Evolutionary conservation across 1,140 invertebrate species (phyloP).

Genomic region (Cydia fagiglandana): DNA sequence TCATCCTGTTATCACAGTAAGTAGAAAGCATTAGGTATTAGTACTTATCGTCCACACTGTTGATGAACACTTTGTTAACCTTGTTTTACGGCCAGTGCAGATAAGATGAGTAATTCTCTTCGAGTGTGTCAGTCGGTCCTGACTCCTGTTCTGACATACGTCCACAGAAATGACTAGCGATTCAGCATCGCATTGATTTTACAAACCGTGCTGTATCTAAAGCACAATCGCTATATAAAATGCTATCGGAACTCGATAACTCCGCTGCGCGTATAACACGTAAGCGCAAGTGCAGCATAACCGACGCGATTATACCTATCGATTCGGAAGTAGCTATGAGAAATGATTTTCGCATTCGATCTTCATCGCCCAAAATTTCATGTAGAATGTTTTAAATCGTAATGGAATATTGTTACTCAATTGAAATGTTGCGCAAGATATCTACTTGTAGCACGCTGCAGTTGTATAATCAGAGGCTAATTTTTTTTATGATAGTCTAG

Average conservation of each 20-base stretch:
- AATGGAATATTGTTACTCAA: no score
- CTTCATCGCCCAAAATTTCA: background rate
- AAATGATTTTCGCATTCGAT: background rate
- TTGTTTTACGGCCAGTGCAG: no score
- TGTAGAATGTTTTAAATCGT: background rate
- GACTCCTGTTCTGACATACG: no score
- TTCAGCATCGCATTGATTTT: no score
- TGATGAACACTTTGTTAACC: no score
- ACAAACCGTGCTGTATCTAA: background rate
- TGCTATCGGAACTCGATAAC: background rate
- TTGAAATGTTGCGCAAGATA: background rate
- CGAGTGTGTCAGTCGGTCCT: no score
- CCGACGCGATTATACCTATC: background rate
- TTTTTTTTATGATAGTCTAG: background rate
- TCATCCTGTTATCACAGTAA: no score
- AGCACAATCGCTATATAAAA: background rate
- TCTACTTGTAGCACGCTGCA: background rate
- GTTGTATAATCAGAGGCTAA: background rate
- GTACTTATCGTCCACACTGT: no score
- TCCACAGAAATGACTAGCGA: no score
- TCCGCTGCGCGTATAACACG: conserved; percentile 1
- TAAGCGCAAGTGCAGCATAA: conserved; percentile 15
- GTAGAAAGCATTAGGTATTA: no score
- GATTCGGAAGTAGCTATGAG: conserved; percentile 1
- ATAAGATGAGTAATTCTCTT: no score